phyloP scores from a whole-genome alignment of 64 coral and sea anemone genomes.

The Stylophora pistillata region DNA sequence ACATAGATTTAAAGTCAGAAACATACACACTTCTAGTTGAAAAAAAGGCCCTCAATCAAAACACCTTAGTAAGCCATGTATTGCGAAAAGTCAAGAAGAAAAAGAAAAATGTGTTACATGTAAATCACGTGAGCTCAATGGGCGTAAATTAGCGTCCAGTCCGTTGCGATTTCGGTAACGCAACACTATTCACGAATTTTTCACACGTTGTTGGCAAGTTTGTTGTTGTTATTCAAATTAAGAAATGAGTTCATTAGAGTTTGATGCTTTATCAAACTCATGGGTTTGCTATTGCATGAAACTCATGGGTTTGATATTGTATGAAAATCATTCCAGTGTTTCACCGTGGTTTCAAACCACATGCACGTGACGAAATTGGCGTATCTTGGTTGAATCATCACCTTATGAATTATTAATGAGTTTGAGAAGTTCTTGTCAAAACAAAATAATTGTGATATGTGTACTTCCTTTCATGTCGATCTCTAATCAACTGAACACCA shows the following conservation, averaged over 20 bases:
- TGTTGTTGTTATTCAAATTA: conserved; percentile 51
- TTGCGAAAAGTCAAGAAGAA: not conserved
- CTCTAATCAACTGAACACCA: too few relatives aligned
- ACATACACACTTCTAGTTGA: too few relatives aligned
- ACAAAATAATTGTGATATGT: too few relatives aligned
- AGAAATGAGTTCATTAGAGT: conserved; percentile 8
- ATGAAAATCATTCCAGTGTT: conserved; percentile 17
- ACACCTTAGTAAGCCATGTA: too few relatives aligned
- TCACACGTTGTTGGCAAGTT: too few relatives aligned
- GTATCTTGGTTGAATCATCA: conserved; percentile 5
- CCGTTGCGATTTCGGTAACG: not conserved
- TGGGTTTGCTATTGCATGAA: too few relatives aligned
- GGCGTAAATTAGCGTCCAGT: not conserved
- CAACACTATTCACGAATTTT: too few relatives aligned
- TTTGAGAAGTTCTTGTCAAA: too few relatives aligned
- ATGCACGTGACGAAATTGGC: not conserved
- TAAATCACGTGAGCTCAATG: not conserved
- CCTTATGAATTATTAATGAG: not conserved
- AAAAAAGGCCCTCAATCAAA: too few relatives aligned
- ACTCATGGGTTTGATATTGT: not conserved
- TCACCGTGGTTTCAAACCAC: conserved; percentile 39
- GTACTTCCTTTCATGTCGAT: too few relatives aligned
- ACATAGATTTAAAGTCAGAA: too few relatives aligned
- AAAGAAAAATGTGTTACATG: conserved; percentile 6
- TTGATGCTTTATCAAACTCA: not conserved